These are phyloP conservation scores for Corvus moneduloides DNA, from an alignment of 2,113 vertebrate species.

Conservation along the genomic window DNA sequence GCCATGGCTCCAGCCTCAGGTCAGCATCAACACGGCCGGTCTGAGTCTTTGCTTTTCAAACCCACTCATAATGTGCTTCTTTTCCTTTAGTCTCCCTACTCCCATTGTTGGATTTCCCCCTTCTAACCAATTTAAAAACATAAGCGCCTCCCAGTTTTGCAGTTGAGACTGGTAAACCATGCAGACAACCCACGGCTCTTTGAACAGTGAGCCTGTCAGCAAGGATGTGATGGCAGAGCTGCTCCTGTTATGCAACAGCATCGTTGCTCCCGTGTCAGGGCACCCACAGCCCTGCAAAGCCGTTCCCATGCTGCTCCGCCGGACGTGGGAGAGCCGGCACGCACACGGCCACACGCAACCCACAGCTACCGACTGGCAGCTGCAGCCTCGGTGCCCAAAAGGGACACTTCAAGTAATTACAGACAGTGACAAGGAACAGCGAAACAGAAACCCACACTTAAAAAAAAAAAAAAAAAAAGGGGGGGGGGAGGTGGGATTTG, in stretches of 20 bases:
- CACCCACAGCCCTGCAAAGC: background rate
- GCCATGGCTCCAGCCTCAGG: background rate
- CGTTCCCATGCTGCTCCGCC: background rate
- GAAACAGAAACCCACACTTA: background rate
- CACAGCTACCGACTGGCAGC: background rate
- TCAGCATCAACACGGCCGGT: fast-evolving
- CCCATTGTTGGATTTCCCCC: background rate
- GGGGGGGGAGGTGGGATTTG: background rate
- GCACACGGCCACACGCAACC: background rate
- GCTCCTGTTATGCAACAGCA: background rate
- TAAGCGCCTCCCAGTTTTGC: background rate
- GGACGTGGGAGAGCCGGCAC: fast-evolving
- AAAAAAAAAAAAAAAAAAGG: background rate
- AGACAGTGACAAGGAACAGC: background rate
- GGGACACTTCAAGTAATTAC: background rate
- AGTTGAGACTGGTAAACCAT: fast-evolving
- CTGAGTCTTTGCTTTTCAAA: background rate
- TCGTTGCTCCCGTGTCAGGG: background rate
- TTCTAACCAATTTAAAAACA: background rate
- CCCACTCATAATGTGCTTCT: background rate
- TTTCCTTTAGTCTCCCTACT: background rate
- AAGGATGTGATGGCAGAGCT: background rate
- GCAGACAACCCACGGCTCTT: background rate
- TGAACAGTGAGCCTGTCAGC: background rate
- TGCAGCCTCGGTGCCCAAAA: background rate